Evolutionary conservation across 2,113 vertebrate genomes (phyloP), one percentile per base, ranked within the genome.

Genomic region (Sterna hirundo): DNA sequence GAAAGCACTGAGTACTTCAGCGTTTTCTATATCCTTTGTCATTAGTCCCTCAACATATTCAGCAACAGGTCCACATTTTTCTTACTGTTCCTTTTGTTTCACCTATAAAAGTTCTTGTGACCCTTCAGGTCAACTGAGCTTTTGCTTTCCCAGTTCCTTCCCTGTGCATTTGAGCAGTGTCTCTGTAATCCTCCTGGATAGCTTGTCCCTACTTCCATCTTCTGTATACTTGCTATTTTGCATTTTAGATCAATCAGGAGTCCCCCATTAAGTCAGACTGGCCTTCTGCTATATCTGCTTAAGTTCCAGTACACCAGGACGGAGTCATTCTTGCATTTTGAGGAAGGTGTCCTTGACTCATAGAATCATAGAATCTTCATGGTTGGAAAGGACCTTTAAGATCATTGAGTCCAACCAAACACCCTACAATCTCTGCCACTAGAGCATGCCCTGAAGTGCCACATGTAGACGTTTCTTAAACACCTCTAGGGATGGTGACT

Each of bases 191-290:
- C 64, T 66, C 13, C 36, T 23, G 16, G 22, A 15, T 21, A 58
- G 1, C 7, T 60, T 52, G 12, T 46, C 44, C 55, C 47, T 62
- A 52, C 3, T 88, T 93, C n/a, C 10, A 29, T 25, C 11, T 88
- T 68, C 54, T 58, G 16, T 58, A 58, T 11, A 4, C 16, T 72
- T 68, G 20, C 11, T 81, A 15, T 60, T 90, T 64, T 29, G 7
- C 21, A 47, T 61, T 85, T 83, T 40, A 88, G 29, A 82, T 65
- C 32, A 69, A 15, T 76, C 36, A 60, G 32, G 11, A 75, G 22
- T 9, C 71, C 23, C 6, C 40, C 0, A 0, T 76, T 66, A 57
- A 51, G 32, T 71, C 46, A 83, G 34, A 76, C 5, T 83, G 36
- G n/a, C 38, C 29, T 83, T 88, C 46, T 80, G 19, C 47, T 80